Conservation (phyloP, 2,797 vertebrate species). For the Galaxias olidus region DNA sequence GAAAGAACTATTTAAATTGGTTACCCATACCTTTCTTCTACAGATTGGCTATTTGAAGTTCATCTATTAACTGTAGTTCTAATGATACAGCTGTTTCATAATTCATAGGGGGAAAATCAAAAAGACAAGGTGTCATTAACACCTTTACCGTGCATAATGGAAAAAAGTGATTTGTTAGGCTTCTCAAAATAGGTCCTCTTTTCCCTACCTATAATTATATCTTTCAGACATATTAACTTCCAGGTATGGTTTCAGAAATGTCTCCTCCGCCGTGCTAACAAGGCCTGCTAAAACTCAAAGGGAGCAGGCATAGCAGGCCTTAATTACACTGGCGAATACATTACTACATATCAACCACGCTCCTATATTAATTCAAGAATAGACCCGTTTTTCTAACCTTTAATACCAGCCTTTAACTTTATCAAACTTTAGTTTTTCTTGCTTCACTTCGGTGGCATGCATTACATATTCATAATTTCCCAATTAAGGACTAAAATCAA, state of each 20-base stretch:
- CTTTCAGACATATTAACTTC: constrained; percentile 79
- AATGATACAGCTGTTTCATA: constrained; percentile 73
- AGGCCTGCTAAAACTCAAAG: constrained; percentile 63
- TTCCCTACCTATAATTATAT: constrained; percentile 76
- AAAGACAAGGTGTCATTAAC: constrained; percentile 80
- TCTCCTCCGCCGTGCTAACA: constrained; percentile 69
- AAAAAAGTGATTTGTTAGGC: constrained; percentile 79
- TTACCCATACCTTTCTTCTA: constrained; percentile 40
- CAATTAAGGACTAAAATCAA: constrained; percentile 51
- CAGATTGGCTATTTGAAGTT: constrained; percentile 63
- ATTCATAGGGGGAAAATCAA: constrained; percentile 77
- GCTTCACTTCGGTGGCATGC: constrained; percentile 44
- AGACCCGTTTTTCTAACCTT: constrained; percentile 48
- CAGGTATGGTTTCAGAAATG: constrained; percentile 71
- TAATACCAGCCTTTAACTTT: constrained; percentile 56
- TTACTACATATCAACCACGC: constrained; percentile 64
- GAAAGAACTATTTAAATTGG: constrained; percentile 65
- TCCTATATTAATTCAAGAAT: constrained; percentile 68
- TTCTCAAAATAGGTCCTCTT: constrained; percentile 77
- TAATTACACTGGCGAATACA: constrained; percentile 75
- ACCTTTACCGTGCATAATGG: constrained; percentile 79
- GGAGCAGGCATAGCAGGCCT: constrained; percentile 56
- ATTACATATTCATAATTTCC: constrained; percentile 55
- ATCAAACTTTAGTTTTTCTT: constrained; percentile 68
- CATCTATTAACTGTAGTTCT: constrained; percentile 69